Evolutionary conservation across 2,113 vertebrate species (phyloP), one percentile per base, ranked within the genome.

Genomic region (Epinephelus moara): DNA sequence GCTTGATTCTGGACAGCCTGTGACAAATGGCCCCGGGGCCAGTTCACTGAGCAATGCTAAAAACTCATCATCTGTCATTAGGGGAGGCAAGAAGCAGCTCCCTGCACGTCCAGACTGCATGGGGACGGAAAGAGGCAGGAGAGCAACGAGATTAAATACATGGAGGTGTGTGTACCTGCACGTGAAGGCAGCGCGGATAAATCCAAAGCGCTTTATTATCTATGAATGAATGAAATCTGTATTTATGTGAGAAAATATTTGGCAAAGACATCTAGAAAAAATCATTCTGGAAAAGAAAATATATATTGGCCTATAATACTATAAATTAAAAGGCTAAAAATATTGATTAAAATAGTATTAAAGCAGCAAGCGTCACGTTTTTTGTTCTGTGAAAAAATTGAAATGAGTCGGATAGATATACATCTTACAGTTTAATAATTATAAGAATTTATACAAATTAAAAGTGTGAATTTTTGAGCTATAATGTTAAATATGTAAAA

Each of bases 1-100:
- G 87, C 87, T 93, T 91, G 76, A 75, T 93, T 85, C 63, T 91
- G 91, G 94, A 94, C 94, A 93, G 84, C 79, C 70, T 86, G 89
- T 94, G 94, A 95, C 90, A 85, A 93, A 95, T 94, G 90, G 83
- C 91, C 87, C 70, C 70, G 68, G 75, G 78, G 69, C 80, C 77
- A 80, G 71, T 82, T 89, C 87, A 90, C 64, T 61, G 81, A 92
- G 86, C 90, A 50, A 33, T 59, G 87, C 88, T 90, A 59, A 81
- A 87, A 92, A 88, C 75, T 81, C 86, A 81, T 94, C 87, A 92
- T 91, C 81, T 91, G 89, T 89, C 90, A 91, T 91, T 88, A 93
- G 81, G 61, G 30, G 78, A 62, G 84, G 69, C 69, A 30, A 42
- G 64, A 21, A 57, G 64, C 59, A 14, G 55, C 57, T 59, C 2